These are phyloP conservation scores for Turdus rufiventris DNA, from an alignment of 2,113 vertebrate genomes.

Conservation along the genomic window DNA sequence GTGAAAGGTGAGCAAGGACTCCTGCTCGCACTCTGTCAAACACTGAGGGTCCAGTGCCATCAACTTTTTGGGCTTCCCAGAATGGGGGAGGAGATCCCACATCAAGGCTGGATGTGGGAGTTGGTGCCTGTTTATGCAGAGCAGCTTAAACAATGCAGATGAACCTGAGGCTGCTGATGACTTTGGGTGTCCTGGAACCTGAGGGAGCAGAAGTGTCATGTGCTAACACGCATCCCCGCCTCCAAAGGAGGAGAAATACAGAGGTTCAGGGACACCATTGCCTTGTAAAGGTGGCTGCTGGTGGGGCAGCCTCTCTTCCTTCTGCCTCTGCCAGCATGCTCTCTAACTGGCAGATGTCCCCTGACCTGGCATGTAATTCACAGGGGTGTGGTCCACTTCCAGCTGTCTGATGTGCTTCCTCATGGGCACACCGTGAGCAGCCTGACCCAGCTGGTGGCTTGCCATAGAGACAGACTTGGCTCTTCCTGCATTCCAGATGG, in stretches of 20 bases:
- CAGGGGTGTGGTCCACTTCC: neutral
- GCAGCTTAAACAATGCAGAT: neutral
- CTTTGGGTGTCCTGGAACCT: neutral
- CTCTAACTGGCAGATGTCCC: neutral
- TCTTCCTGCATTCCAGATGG: neutral
- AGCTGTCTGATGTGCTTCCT: neutral
- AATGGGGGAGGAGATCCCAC: neutral
- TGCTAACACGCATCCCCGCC: accelerated
- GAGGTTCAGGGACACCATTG: neutral
- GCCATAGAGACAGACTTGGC: neutral
- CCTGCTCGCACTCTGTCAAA: accelerated
- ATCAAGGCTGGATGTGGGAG: neutral
- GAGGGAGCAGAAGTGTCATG: neutral
- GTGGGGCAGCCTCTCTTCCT: neutral
- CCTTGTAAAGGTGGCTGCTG: neutral
- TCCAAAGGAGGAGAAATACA: neutral
- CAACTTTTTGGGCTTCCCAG: neutral
- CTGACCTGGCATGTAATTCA: neutral
- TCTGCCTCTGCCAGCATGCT: neutral
- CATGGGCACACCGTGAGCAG: neutral
- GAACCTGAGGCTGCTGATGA: neutral
- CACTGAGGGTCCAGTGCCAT: accelerated
- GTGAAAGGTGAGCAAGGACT: slow-evolving; percentile 79
- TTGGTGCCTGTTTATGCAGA: accelerated
- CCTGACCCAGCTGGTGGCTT: neutral